Conservation (phyloP, 2,888 invertebrate species). For the Melinaea marsaeus region DNA sequence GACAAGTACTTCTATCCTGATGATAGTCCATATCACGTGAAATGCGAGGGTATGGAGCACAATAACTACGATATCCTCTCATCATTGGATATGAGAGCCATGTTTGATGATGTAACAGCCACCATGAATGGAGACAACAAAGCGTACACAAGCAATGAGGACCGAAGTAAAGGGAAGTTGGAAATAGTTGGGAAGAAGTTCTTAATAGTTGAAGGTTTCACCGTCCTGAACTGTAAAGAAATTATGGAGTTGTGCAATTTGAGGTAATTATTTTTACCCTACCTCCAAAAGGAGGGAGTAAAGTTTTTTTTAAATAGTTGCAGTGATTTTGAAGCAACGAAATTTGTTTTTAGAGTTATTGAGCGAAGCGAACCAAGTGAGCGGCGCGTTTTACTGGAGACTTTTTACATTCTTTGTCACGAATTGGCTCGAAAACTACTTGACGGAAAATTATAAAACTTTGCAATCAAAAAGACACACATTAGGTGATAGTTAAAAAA, state of each 20-base stretch:
- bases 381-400: no score
- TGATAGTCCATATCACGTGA: conserved; percentile 81
- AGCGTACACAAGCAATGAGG: conserved; percentile 31
- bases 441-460: no score
- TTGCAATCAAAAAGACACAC: no score
- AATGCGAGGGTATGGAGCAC: conserved; percentile 81
- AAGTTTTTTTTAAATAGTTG: no score
- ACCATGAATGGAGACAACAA: conserved; percentile 48
- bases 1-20: conserved; percentile 86
- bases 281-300: no score
- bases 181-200: conserved; percentile 59
- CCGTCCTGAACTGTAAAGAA: conserved; percentile 83
- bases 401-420: no score
- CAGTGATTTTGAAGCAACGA: no score
- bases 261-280: conserved; percentile 51
- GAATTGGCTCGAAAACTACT: no score
- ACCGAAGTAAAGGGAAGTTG: conserved; percentile 26
- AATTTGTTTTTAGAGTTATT: no score
- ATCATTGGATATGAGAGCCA: conserved; percentile 84
- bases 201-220: conserved; percentile 87
- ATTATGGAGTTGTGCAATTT: conserved; percentile 81
- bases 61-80: conserved; percentile 86
- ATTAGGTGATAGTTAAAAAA: no score
- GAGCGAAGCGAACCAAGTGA: no score
- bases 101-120: conserved; percentile 79